Percentiles rank a stretch among this genome's conserved stretches.
Evolutionary conservation across 2,113 vertebrate species (phyloP).

Genomic region (Petrocephalus zakoni): DNA sequence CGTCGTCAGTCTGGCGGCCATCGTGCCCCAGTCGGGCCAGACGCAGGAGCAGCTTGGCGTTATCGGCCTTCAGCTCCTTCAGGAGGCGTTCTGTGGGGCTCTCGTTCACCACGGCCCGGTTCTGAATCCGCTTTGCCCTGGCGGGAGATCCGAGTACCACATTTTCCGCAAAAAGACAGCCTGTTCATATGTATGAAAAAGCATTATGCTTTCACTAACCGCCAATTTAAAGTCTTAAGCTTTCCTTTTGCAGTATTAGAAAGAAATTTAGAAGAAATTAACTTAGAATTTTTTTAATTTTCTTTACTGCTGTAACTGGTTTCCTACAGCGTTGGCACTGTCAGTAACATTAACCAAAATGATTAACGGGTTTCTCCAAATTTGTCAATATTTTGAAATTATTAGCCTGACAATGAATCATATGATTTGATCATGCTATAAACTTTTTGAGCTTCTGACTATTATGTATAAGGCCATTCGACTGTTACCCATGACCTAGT

Average conservation of each 20-base stretch:
- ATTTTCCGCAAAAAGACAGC: background rate
- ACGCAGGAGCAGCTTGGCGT: constrained; percentile 54
- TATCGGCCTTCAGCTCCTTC: constrained; percentile 72
- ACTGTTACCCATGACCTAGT: background rate
- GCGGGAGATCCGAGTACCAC: background rate
- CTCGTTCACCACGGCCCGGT: constrained; percentile 75
- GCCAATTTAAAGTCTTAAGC: too few relatives aligned
- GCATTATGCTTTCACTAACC: background rate
- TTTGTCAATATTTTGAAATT: too few relatives aligned
- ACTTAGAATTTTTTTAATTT: too few relatives aligned
- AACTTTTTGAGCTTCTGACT: too few relatives aligned
- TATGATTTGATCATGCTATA: too few relatives aligned
- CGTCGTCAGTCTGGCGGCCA: constrained; percentile 55
- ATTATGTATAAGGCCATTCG: background rate
- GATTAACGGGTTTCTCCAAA: too few relatives aligned
- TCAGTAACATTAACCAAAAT: too few relatives aligned
- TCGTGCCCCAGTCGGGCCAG: constrained; percentile 60
- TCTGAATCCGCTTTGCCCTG: constrained; percentile 80
- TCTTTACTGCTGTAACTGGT: too few relatives aligned
- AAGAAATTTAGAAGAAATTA: too few relatives aligned
- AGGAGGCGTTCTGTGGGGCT: constrained; percentile 68
- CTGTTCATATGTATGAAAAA: background rate
- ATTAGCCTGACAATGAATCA: too few relatives aligned
- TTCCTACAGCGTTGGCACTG: too few relatives aligned
- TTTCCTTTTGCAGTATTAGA: too few relatives aligned